A percentile compares a stretch with the other conserved stretches of the same genome.
Evolutionary conservation across 2,888 invertebrate species (phyloP).

Genomic region (Galerucella pusilla): DNA sequence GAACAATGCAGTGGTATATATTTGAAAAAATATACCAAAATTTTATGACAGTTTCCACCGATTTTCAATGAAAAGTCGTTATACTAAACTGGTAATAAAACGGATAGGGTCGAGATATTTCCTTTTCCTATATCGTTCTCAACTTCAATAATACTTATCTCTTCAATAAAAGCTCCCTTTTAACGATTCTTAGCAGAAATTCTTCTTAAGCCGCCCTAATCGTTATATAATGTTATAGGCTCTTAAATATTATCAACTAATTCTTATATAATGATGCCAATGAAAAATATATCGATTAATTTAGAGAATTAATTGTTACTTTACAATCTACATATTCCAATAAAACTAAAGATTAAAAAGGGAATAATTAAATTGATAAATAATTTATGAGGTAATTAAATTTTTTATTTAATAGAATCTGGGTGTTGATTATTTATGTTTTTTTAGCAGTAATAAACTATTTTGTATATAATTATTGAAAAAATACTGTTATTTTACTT

Average conservation of each 20-base stretch:
- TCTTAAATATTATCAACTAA: too few relatives aligned
- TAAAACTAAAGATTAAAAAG: constrained; percentile 15
- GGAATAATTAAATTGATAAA: constrained; percentile 14
- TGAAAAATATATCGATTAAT: too few relatives aligned
- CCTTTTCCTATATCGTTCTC: not conserved
- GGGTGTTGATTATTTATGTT: constrained; percentile 28
- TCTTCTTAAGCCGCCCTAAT: not conserved
- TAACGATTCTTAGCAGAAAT: not conserved
- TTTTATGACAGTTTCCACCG: too few relatives aligned
- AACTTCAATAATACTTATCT: not conserved
- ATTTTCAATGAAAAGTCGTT: not conserved
- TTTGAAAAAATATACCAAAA: too few relatives aligned
- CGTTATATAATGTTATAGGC: too few relatives aligned
- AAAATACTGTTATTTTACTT: not conserved
- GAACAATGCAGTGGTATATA: too few relatives aligned
- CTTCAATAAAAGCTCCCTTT: not conserved
- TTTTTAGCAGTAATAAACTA: not conserved
- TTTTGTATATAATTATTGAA: not conserved
- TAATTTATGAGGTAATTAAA: constrained; percentile 33
- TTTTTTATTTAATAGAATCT: constrained; percentile 16
- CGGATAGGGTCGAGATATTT: not conserved
- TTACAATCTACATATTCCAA: not conserved
- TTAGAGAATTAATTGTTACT: not conserved
- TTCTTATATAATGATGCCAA: not conserved
- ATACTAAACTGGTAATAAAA: not conserved